phyloP scores from a whole-genome alignment of 2,888 invertebrate species.

The Meloe dianella region DNA sequence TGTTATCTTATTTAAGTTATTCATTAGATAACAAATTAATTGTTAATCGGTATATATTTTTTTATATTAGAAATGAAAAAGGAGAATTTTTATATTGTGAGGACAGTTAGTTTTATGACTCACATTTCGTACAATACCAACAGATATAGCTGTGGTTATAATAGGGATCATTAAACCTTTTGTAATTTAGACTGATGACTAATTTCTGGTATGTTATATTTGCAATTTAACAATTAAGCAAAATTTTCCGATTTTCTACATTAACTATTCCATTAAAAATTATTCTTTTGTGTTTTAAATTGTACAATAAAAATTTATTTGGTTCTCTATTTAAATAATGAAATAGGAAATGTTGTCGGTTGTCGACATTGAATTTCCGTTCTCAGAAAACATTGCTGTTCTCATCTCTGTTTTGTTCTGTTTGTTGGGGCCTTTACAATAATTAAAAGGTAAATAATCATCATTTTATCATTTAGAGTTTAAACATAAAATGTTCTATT shows the following conservation, averaged over 20 bases:
- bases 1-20: background rate
- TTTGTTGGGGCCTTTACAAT: background rate
- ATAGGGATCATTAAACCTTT: background rate
- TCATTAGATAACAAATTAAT: background rate
- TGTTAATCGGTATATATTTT: background rate
- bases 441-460: too few species aligned
- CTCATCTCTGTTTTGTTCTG: background rate
- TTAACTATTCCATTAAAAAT: too few species aligned
- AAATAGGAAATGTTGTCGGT: background rate
- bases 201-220: background rate
- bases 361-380: slow-evolving; percentile 10
- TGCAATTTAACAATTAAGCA: background rate
- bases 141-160: background rate
- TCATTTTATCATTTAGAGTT: too few species aligned
- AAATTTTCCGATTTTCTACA: background rate
- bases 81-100: background rate
- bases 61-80: background rate
- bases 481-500: background rate
- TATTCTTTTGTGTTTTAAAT: background rate
- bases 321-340: background rate
- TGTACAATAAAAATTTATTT: background rate
- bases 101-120: background rate
- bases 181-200: background rate
- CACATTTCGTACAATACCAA: background rate
- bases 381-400: background rate